These are phyloP conservation scores for Tridacna crocea DNA, from an alignment of 2,888 invertebrate species.

Conservation along the genomic window DNA sequence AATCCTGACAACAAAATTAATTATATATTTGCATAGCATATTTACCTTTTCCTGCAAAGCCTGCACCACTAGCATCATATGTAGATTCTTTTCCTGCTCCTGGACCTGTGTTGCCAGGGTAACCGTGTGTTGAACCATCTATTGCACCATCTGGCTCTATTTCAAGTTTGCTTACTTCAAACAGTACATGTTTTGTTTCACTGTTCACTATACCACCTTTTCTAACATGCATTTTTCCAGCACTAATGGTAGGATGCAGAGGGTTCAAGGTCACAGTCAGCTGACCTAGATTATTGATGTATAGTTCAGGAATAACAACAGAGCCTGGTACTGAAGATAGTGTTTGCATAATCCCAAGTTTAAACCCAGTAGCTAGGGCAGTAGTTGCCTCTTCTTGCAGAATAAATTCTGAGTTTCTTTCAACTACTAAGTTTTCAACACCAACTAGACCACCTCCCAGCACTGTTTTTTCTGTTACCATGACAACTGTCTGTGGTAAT, in stretches of 20 bases:
- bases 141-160: slow-evolving; percentile 67
- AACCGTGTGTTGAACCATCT: slow-evolving; percentile 66
- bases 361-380: slow-evolving; percentile 19
- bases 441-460: slow-evolving; percentile 71
- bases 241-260: slow-evolving; percentile 43
- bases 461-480: slow-evolving; percentile 68
- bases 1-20: too few relatives aligned
- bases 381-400: slow-evolving; percentile 66
- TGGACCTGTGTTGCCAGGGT: slow-evolving; percentile 54
- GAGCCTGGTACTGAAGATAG: slow-evolving; percentile 52
- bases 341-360: slow-evolving; percentile 50
- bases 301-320: slow-evolving; percentile 54
- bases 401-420: slow-evolving; percentile 67
- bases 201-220: slow-evolving; percentile 63
- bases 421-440: slow-evolving; percentile 69
- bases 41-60: slow-evolving; percentile 70
- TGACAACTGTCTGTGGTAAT: slow-evolving; percentile 68
- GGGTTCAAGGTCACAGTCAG: slow-evolving; percentile 65
- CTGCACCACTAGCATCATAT: slow-evolving; percentile 65
- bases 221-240: slow-evolving; percentile 59
- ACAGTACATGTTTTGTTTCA: slow-evolving; percentile 40
- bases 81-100: slow-evolving; percentile 57
- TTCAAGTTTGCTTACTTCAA: slow-evolving; percentile 55
- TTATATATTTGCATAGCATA: too few relatives aligned
- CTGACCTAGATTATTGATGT: slow-evolving; percentile 67